Base-by-base conservation (phyloP, 1,140 invertebrate species). In the Acyrthosiphon pisum region DNA sequence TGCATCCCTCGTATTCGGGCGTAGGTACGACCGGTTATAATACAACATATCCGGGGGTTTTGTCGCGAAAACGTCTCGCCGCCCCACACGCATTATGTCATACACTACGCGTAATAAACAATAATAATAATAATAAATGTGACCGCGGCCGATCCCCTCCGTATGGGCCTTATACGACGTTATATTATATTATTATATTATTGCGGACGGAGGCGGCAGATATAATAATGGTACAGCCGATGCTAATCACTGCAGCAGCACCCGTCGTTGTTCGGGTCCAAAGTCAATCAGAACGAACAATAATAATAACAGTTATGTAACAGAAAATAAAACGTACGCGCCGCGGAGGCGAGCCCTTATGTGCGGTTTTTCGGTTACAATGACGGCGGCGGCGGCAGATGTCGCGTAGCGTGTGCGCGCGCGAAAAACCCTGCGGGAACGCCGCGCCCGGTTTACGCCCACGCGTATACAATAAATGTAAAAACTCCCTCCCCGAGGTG, bases 231-330 rank as follows among this genome's bases (percentile, higher is more conserved):
- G 60, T 50, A 14, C 26, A n/a, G 30, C 84, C 48, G 89, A 60
- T 26, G 81, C 81, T 84, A 86, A 86, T 93, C 91, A 44, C 48
- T 76, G 60, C 30, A n/a, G 60, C 30, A 76, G 60, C 60, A 76
- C 60, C 60, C 60, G 14, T 26, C 48, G 60, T 46, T 48, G 46
- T 44, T n/a, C 35, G 76, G 81, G 35, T 35, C 30, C n/a, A 93
- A 56, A 93, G 91, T 93, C 91, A 93, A 93, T 89, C 81, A 83
- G 91, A 41, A 93, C 91, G 56, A 93, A 93, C 84, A 93, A 93
- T 93, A 93, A 91, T 46, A 90, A 48, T 46, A 81, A 35, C 44
- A 76, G 35, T 83, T 46, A 48, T 50, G 18, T 92, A 83, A 50
- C 60, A 81, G 60, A 46, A 91, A 90, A 60, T 46, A 30, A 53